Evolutionary conservation across 2,113 vertebrate species (phyloP), one percentile per base, ranked within the genome.

Genomic region (Clarias gariepinus): DNA sequence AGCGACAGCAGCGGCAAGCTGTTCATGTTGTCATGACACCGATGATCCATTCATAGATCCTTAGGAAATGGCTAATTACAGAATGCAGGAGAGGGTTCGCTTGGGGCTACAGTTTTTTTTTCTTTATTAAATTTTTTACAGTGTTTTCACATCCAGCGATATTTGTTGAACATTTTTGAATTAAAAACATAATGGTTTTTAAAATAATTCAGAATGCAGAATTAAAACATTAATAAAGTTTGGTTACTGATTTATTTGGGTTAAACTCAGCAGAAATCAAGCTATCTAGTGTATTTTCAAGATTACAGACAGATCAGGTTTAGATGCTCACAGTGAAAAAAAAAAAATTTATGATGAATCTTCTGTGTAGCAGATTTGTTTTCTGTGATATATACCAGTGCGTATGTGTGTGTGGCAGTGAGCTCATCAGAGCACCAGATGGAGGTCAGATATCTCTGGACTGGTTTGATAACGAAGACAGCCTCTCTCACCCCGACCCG

Each of bases 391-490:
- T 33, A 23, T 73, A 36, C 47, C n/a, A n/a, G n/a, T n/a, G n/a
- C n/a, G n/a, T 57, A 57, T 81, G 28, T 71, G 69, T 90, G 57
- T 74, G 63, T 82, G 68, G 81, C 94, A 99, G 98, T 92, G 97
- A 99, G 93, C 96, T 98, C 92, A 97, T 99, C 96, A 96, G 94
- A 94, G 97, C 97, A 89, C 94, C 96, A 94, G 98, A 99, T 96
- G 98, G 98, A 96, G 98, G 98, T 89, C 98, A 99, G 95, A 98
- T 99, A 96, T 99, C 96, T 1, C 89, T 99, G 96, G 98, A 99
- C 91, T 99, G 98, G 98, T 98, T 98, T 92, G 97, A 98, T 95
- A 97, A 99, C 89, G 93, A 96, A 77, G 94, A 94, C 90, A 99
- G 96, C 92, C 82, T 89, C 61, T 83, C 89, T 91, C 96, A 97